Base-by-base conservation (phyloP, 2,888 invertebrate genomes). In the Netelia fuscicornis region DNA sequence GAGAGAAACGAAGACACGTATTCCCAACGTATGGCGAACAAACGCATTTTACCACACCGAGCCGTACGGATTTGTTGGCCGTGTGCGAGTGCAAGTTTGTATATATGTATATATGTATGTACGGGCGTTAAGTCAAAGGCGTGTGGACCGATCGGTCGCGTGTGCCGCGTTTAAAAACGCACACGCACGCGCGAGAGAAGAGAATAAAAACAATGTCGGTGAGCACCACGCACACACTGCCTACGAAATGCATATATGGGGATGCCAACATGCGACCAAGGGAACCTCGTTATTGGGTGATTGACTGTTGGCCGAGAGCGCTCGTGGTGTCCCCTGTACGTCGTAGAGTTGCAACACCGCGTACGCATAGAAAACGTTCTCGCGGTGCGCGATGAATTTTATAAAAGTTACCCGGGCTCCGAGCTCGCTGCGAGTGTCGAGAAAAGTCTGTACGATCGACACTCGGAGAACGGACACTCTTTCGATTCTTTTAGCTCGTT, bases 241-340 rank as follows among this genome's bases (percentile, higher is more conserved):
- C 79, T 71, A 80, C 79, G 65, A 80, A 56, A 65, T 25, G 65
- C 79, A 65, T 56, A 56, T 56, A 56, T 54, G 79, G 79, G 71
- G 13, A 65, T 71, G 70, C 56, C n/a, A 65, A 80, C 79, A 72
- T 80, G 71, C 64, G 79, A 80, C 72, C 79, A 42, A 52, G 79
- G 64, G 79, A 62, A 64, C 65, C 79, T 80, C 79, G 79, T 80
- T 80, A 80, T 80, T 80, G 79, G 79, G 79, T 80, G 79, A 80
- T 80, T 80, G 79, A 80, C 71, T 80, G 79, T 56, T 56, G 11
- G 79, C 25, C 58, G 81, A 8, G n/a, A 11, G 9, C 17, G 58
- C n/a, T 42, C 72, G 64, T 72, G 65, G 42, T 71, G 79, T 72
- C 64, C 70, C 60, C 20, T 68, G 48, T 30, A 30, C 58, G 70